Base-by-base conservation (phyloP, 2,888 invertebrate species). In the Hydraecia micacea region DNA sequence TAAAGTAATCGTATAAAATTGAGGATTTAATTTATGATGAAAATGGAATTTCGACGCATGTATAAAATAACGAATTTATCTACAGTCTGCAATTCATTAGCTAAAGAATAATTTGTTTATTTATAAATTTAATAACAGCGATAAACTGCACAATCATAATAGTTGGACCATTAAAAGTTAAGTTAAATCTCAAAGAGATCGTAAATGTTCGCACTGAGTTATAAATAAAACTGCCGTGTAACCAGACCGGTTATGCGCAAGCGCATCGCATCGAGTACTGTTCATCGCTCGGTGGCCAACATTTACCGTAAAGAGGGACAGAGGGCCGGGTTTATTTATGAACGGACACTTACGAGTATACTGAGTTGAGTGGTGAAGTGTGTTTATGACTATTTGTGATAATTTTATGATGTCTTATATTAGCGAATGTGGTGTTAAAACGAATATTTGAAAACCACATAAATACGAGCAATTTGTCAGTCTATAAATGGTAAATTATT, bases 201-300 rank as follows among this genome's bases (percentile, higher is more conserved):
- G 63, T 83, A 80, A 77, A 83, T 74, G 62, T 75, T 82, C 60
- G 65, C 79, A 75, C 42, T 77, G 71, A 75, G 79, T 77, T 85
- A 86, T 90, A 88, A 88, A 90, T 89, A 86, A 88, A 87, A 86
- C 78, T 60, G 60, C 77, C 72, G 72, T 77, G 70, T 75, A 83
- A 88, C 77, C 71, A 65, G 71, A 89, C 91, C 86, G 86, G 90
- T 88, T 89, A 78, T 69, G 79, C 88, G 79, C 77, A 72, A 73
- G 86, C 87, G 87, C 90, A 87, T 90, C 90, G 84, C 63, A 66
- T 82, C 79, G 68, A 80, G 81, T 73, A 76, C 25, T 63, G 25
- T 63, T 36, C 77, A 73, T 73, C 65, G 67, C 46, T 42, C 63
- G 74, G 84, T 84, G 86, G 79, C 88, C 88, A 88, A 75, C 63